phyloP scores from a whole-genome alignment of 2,113 vertebrate species.

The Chiloscyllium plagiosum region DNA sequence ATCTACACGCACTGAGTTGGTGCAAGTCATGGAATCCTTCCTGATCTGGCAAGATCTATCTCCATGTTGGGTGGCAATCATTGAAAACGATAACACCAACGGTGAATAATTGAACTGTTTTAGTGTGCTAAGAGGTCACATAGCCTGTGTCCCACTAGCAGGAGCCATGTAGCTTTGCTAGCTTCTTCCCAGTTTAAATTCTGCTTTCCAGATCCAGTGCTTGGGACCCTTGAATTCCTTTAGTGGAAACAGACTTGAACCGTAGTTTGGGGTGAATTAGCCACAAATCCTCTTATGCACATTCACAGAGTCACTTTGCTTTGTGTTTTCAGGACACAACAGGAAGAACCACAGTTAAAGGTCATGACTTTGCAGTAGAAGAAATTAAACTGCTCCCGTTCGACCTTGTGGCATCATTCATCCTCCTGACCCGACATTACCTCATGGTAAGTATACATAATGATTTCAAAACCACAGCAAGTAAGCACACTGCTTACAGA shows the following conservation, averaged over 20 bases:
- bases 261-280: neutral
- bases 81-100: too few relatives aligned
- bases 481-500: neutral
- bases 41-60: neutral
- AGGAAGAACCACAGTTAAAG: slow-evolving; percentile 58
- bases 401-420: slow-evolving; percentile 71
- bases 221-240: neutral
- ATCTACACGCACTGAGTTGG: neutral
- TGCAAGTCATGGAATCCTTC: neutral
- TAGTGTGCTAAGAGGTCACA: neutral
- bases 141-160: neutral
- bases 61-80: neutral
- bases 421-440: slow-evolving; percentile 84
- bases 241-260: neutral
- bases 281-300: neutral
- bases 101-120: neutral
- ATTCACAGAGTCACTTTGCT: neutral
- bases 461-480: neutral
- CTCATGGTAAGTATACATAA: slow-evolving; percentile 60
- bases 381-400: slow-evolving; percentile 70
- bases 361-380: slow-evolving; percentile 77
- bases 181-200: neutral
- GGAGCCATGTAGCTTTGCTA: neutral
- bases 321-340: slow-evolving; percentile 66
- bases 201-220: neutral